Conservation (phyloP, 2,113 vertebrate species). For the Neogobius melanostomus region DNA sequence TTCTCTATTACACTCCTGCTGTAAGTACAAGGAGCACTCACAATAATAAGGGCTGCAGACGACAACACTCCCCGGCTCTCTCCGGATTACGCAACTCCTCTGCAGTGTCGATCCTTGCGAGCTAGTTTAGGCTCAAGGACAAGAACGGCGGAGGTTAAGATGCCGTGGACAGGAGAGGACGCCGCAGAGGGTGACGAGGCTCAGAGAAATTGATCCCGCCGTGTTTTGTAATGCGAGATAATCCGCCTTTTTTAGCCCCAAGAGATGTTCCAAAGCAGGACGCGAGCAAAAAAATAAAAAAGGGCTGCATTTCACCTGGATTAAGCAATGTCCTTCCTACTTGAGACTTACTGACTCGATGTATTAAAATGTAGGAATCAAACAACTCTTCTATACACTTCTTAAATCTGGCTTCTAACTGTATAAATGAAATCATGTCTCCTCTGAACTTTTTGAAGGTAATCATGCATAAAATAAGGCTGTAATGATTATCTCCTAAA, state of each 20-base stretch:
- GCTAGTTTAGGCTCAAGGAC: constrained; percentile 70
- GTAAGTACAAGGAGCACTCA: constrained; percentile 58
- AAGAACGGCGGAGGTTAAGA: constrained; percentile 62
- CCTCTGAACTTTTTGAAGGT: constrained; percentile 12
- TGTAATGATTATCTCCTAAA: neutral
- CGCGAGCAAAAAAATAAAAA: neutral
- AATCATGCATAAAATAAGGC: constrained; percentile 34
- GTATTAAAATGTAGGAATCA: constrained; percentile 14
- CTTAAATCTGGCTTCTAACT: constrained; percentile 18
- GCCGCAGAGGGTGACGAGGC: constrained; percentile 21
- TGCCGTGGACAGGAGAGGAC: constrained; percentile 34
- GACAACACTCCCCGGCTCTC: constrained; percentile 21
- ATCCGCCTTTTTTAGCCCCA: constrained; percentile 33
- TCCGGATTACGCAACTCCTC: constrained; percentile 63
- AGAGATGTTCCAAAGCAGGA: constrained; percentile 9
- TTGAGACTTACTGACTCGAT: neutral
- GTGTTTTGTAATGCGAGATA: constrained; percentile 48
- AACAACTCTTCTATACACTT: neutral
- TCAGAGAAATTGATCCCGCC: constrained; percentile 43
- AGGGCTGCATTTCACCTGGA: neutral
- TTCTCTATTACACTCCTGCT: constrained; percentile 55
- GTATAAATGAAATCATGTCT: neutral
- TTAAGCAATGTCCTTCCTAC: neutral
- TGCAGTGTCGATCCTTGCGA: constrained; percentile 67
- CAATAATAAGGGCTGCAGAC: constrained; percentile 58